These are phyloP conservation scores for Apeltes quadracus DNA, from an alignment of 2,113 vertebrate species.

Conservation along the genomic window DNA sequence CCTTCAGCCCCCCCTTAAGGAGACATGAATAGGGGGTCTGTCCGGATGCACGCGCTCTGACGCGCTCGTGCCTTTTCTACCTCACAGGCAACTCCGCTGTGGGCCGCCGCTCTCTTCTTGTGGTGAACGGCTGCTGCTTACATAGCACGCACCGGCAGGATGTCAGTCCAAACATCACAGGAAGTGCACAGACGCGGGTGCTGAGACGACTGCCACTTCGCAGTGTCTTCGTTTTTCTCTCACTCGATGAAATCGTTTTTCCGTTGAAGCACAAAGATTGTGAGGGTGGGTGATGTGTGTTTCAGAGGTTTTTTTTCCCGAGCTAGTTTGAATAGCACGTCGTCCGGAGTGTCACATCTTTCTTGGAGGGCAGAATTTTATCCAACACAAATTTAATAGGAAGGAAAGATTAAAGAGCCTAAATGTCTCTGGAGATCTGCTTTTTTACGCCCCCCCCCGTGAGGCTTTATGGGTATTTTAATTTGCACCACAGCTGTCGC, in stretches of 20 bases:
- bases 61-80: background rate
- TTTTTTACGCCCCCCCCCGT: background rate
- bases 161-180: slow-evolving; percentile 71
- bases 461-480: slow-evolving; percentile 44
- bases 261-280: slow-evolving; percentile 13
- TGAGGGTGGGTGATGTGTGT: slow-evolving; percentile 1
- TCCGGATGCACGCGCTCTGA: background rate
- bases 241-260: slow-evolving; percentile 57
- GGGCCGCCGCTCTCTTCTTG: slow-evolving; percentile 68
- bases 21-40: background rate
- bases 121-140: slow-evolving; percentile 67
- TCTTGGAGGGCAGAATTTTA: background rate
- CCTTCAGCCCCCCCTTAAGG: background rate
- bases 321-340: background rate
- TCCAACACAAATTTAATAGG: background rate
- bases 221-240: slow-evolving; percentile 38
- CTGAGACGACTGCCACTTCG: slow-evolving; percentile 39
- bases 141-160: slow-evolving; percentile 71
- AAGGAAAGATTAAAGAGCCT: background rate
- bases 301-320: background rate
- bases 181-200: slow-evolving; percentile 60
- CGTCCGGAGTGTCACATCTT: background rate
- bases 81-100: slow-evolving; percentile 51
- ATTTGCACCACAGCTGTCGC: slow-evolving; percentile 29
- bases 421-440: slow-evolving; percentile 4